Base-by-base conservation (phyloP, 2,113 vertebrate species). In the rat (Rattus norvegicus) region DNA sequence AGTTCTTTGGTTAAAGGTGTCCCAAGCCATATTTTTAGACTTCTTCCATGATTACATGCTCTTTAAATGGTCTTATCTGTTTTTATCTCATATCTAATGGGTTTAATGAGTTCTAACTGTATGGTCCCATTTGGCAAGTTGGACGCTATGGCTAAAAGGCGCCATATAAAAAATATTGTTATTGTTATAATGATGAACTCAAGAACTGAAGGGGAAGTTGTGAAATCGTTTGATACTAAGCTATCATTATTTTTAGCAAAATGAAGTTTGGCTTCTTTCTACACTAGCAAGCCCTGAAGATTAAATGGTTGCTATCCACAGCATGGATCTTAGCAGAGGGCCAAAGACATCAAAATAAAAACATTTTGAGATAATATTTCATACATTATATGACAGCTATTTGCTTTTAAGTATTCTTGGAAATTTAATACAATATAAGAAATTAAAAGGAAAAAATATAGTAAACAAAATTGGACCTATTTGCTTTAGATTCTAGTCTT, bases 321-420 rank as follows among this genome's bases (percentile, higher is more conserved):
- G 77, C 36, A 67, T 67, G 73, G 97, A 61, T 98, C 97, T 98
- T 95, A 98, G 67, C 52, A 93, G 91, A 85, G 72, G 96, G 87
- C 86, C 94, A 95, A 97, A 93, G 75, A 97, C 97, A 85, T 97
- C 61, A 97, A 97, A 98, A 96, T 96, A 97, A 92, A 87, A 98
- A 96, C 28, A 54, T 89, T 96, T 89, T 80, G 95, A 22, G 72
- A 79, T 96, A 93, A 91, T 95, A 96, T 96, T 97, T 98, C 73
- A 93, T 95, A 95, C 90, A 69, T 77, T 33, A 30, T 94, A 70
- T 92, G 98, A 97, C 73, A 97, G n/a, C 81, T 96, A 93, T 96
- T 97, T 97, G n/a, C 28, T 93, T 98, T 97, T 94, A 93, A 92
- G 14, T 94, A 92, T 95, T 83, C 67, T 93, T 75, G 14, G 7